Base-by-base conservation (phyloP, 2,888 invertebrate genomes). In the Trichopoda pennipes region DNA sequence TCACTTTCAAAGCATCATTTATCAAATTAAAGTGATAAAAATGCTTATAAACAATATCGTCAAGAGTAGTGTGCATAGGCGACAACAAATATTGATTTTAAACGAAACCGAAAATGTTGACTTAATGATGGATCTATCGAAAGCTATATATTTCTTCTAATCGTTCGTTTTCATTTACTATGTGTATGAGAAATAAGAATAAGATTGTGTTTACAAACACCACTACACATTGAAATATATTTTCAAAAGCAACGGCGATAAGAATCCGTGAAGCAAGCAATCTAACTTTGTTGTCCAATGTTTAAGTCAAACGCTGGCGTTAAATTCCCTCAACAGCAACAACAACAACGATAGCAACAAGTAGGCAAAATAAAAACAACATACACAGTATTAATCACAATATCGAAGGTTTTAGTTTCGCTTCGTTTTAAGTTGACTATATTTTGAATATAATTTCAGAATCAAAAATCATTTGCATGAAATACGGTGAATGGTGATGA, bases 261-360 rank as follows among this genome's bases (percentile, higher is more conserved):
- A 79, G 79, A 79, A 72, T 49, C 58, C 74, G 44, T 77, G 23
- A 64, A 74, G 23, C 49, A 68, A 55, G 3, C 28, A 66, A 70
- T 66, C 70, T 66, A 78, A 55, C 74, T 75, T 79, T 63, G 72
- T 79, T 63, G 72, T 49, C 70, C 75, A 72, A 79, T 82, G 61
- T 82, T 76, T 17, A 79, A 79, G 66, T 75, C 56, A 63, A 68
- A 68, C 77, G 77, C 17, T 64, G 66, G 23, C 60, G 53, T 68
- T 21, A 42, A 56, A 63, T 38, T 17, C 47, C 38, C 35, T 61
- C 35, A 44, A 68, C 21, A 61, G 35, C 32, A 68, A 68, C 38
- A 28, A 28, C 23, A 28, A 28, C 2, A 28, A 68, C 38, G 4
- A 28, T 4, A 28, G 4, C 2, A 28, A 44, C 38, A 66, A 68